phyloP scores from a whole-genome alignment of 2,888 invertebrate species.

The Chrysomela aeneicollis region DNA sequence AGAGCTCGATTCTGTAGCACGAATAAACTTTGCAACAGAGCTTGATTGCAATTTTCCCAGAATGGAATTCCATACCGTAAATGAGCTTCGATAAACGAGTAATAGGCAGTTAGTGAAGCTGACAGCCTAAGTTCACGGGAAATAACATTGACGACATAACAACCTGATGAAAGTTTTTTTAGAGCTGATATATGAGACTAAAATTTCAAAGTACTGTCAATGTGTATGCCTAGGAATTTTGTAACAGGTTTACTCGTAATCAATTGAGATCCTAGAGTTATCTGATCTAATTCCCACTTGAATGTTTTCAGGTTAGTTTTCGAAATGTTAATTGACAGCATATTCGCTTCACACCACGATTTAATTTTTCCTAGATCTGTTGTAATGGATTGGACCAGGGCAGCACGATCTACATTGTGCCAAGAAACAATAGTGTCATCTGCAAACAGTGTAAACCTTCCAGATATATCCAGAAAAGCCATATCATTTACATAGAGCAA shows the following conservation, averaged over 20 bases:
- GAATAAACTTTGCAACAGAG: not conserved
- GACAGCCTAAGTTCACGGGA: not conserved
- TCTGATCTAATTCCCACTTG: too few species aligned
- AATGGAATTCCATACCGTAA: slow-evolving; percentile 5
- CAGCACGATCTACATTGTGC: not conserved
- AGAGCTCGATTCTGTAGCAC: not conserved
- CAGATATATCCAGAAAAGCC: not conserved
- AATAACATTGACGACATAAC: not conserved
- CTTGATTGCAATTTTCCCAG: not conserved
- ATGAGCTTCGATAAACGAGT: not conserved
- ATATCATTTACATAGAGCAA: not conserved
- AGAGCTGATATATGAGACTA: too few species aligned
- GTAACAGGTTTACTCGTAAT: too few species aligned
- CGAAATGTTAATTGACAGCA: too few species aligned
- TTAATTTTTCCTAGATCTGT: not conserved
- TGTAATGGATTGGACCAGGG: not conserved
- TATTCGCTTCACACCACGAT: too few species aligned
- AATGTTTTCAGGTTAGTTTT: too few species aligned
- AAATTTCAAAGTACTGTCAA: too few species aligned
- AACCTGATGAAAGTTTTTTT: too few species aligned
- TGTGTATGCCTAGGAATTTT: not conserved
- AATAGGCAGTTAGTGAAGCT: not conserved
- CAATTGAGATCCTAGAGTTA: not conserved
- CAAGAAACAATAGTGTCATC: not conserved
- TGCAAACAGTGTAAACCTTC: slow-evolving; percentile 2